Conservation (phyloP, 2,888 invertebrate genomes). For the Lasiommata megera region DNA sequence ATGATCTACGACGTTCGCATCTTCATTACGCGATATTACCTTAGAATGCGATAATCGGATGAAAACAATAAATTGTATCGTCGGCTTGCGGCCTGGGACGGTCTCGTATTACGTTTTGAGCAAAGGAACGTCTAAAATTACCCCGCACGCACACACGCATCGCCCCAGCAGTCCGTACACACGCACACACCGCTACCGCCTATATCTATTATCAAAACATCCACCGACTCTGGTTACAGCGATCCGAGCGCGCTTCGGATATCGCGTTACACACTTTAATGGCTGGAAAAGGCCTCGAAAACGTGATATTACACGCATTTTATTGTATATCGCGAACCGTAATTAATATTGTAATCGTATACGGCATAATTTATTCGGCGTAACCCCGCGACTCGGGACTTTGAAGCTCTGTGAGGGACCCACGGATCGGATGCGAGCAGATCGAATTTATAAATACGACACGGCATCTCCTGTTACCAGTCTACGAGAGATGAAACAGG, state of each 20-base stretch:
- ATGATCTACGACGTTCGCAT: constrained; percentile 28
- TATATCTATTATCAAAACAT: constrained; percentile 82
- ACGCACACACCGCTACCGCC: constrained; percentile 63
- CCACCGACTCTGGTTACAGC: constrained; percentile 78
- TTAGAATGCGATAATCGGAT: constrained; percentile 67
- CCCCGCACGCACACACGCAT: constrained; percentile 69
- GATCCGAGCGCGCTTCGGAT: constrained; percentile 80
- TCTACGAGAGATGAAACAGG: constrained; percentile 68
- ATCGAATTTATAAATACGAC: constrained; percentile 79
- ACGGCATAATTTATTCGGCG: constrained; percentile 72
- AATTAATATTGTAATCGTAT: constrained; percentile 77
- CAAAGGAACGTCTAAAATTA: constrained; percentile 82
- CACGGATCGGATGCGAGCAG: constrained; percentile 38
- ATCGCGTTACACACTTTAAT: constrained; percentile 81
- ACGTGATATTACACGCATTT: constrained; percentile 80
- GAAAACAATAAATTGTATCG: constrained; percentile 78
- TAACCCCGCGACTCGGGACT: constrained; percentile 56
- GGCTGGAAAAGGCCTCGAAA: constrained; percentile 82
- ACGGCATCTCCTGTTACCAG: constrained; percentile 68
- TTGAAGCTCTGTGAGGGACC: constrained; percentile 55
- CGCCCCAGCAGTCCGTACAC: constrained; percentile 53
- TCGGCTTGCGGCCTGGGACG: constrained; percentile 78
- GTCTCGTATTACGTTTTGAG: constrained; percentile 79
- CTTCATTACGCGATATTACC: constrained; percentile 41
- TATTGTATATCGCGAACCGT: constrained; percentile 78